Base-by-base conservation (phyloP, 2,113 vertebrate genomes). In the Pagrus major region DNA sequence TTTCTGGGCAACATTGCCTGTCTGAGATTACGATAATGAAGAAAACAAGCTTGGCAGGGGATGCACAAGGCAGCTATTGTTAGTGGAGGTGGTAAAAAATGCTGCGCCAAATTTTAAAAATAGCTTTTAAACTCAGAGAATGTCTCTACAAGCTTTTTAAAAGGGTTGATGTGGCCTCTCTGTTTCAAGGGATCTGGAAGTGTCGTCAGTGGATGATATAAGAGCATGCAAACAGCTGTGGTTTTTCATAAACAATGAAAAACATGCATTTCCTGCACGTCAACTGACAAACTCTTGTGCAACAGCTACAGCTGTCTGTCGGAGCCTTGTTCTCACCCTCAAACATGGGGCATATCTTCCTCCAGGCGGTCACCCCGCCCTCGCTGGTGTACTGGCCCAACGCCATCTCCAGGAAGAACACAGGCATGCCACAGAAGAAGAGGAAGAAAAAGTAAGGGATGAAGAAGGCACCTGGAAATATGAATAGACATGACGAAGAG, bases 331-430 rank as follows among this genome's bases (percentile, higher is more conserved):
- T 77, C 74, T 88, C 81, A 97, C 98, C 98, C 94, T 97, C 92
- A 63, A 98, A 96, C 90, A 99, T 94, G 71, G 98, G 98, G 37
- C 97, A 98, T 75, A 99, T 97, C 93, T 97, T 98, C 90, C 94
- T 95, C 98, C 98, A 99, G 84, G 97, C 96, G 0, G 97, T 98
- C 37, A 98, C 88, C 0, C 95, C 96, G 0, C 97, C 96, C 84
- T 99, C 95, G 52, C 96, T 97, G 27, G 97, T 98, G 85, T 96
- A 98, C 85, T 99, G 98, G 20, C 97, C 98, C 92, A 99, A 31
- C 0, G 96, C 95, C 0, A 95, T 97, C 94, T 99, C 98, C 94
- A 99, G 70, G 79, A 99, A 94, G 89, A 99, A 97, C 25, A 99
- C 2, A 0, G 97, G 98, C 69, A 98, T 96, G 59, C 98, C 97